A percentile compares a stretch with the other conserved stretches of the same genome.
Conservation (phyloP, 2,888 invertebrate species). For the Agrotis segetum region DNA sequence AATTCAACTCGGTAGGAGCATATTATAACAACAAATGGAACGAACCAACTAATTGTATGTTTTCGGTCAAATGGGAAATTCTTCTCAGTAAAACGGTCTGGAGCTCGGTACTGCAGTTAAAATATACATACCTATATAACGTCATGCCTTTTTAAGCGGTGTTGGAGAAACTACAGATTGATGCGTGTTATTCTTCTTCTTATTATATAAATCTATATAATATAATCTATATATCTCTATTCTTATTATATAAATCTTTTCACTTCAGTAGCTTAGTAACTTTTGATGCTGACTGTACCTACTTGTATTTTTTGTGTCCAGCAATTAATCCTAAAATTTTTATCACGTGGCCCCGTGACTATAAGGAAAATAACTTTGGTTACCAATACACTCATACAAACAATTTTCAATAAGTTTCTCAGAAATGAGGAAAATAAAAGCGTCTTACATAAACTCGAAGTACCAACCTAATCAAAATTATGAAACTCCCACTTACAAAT, state of each 20-base stretch:
- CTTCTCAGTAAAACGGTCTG: not conserved
- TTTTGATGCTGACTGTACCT: too few species aligned
- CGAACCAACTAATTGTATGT: conserved; percentile 19
- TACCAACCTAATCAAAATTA: not conserved
- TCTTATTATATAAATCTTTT: too few species aligned
- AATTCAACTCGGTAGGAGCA: conserved; percentile 2
- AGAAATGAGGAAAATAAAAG: conserved; percentile 2
- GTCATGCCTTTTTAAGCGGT: not conserved
- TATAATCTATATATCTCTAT: too few species aligned
- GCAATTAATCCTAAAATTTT: not conserved
- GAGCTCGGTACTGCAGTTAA: not conserved
- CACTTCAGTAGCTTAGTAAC: too few species aligned
- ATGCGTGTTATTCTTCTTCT: too few species aligned
- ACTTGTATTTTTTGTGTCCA: too few species aligned
- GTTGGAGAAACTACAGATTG: too few species aligned
- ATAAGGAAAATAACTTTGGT: not conserved
- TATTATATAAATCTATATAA: too few species aligned
- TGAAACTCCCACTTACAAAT: not conserved
- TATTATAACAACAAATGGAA: conserved; percentile 4
- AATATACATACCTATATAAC: not conserved
- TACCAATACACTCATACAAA: not conserved
- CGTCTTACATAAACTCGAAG: not conserved
- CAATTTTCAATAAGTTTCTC: not conserved
- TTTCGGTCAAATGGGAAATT: not conserved
- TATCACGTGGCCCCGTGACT: not conserved